Evolutionary conservation across 2,113 vertebrate species (phyloP).

Genomic region (Chauna torquata): DNA sequence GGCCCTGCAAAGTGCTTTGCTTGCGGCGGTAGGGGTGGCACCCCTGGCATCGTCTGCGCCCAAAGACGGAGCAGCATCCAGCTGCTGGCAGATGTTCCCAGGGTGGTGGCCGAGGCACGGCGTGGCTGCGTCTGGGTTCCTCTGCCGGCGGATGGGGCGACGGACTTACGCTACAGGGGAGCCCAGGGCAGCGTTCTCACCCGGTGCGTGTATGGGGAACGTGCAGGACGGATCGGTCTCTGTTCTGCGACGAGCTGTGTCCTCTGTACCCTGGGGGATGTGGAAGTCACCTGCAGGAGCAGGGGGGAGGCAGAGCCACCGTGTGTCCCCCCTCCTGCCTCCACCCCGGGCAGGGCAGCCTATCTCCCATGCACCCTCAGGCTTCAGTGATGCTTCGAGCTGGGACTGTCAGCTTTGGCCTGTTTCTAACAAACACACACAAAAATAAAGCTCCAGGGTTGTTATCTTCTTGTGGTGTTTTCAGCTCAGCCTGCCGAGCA

Average conservation of each 20-base stretch:
- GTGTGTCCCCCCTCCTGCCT: neutral
- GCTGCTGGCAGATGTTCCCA: neutral
- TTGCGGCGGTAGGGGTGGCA: neutral
- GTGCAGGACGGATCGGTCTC: neutral
- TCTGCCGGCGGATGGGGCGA: neutral
- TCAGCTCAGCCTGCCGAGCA: neutral
- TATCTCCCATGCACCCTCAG: rapidly evolving
- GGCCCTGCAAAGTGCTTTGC: neutral
- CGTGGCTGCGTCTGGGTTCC: neutral
- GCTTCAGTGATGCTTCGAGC: rapidly evolving
- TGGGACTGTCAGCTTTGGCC: neutral
- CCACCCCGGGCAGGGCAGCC: neutral
- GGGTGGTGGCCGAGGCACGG: neutral
- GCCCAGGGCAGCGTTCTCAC: neutral
- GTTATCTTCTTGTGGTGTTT: neutral
- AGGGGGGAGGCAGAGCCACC: neutral
- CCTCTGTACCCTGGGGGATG: neutral
- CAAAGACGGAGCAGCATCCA: neutral
- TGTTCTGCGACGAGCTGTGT: neutral
- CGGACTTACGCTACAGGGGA: neutral
- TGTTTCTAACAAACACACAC: neutral
- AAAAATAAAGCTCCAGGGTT: neutral
- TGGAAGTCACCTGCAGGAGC: neutral
- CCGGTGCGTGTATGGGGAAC: neutral
- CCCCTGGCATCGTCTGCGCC: neutral